Conservation (phyloP, 2,888 invertebrate species). For the Girardia tigrina region DNA sequence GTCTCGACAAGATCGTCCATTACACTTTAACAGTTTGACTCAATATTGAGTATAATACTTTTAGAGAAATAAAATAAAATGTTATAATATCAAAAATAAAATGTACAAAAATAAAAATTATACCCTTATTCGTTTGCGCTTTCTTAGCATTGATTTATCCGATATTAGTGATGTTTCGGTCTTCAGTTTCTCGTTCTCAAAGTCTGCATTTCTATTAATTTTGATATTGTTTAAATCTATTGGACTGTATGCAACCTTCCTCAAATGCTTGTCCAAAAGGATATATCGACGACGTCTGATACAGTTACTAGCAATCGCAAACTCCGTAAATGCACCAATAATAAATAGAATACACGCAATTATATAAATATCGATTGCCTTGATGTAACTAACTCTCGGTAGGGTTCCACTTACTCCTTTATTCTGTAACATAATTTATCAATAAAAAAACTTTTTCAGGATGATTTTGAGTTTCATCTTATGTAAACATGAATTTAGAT, state of each 20-base stretch:
- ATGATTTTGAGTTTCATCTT: too few relatives aligned
- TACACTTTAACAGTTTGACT: too few relatives aligned
- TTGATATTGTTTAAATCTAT: neutral
- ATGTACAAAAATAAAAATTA: too few relatives aligned
- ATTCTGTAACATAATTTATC: too few relatives aligned
- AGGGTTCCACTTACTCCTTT: conserved; percentile 24
- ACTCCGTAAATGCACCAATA: conserved; percentile 37
- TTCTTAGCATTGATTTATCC: neutral
- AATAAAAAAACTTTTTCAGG: too few relatives aligned
- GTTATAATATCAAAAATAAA: too few relatives aligned
- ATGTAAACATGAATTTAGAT: too few relatives aligned
- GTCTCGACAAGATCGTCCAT: too few relatives aligned
- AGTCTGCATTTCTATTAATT: neutral
- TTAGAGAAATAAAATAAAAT: too few relatives aligned
- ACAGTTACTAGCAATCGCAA: conserved; percentile 32
- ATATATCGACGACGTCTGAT: conserved; percentile 24
- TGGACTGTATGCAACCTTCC: neutral
- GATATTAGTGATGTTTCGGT: neutral
- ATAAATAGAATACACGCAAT: conserved; percentile 37
- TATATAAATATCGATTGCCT: conserved; percentile 37
- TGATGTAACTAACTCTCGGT: conserved; percentile 36
- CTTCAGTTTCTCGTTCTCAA: neutral
- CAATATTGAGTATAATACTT: too few relatives aligned
- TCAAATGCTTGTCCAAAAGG: neutral
- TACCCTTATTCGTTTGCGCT: neutral